Evolutionary conservation across 2,888 invertebrate genomes (phyloP).

Genomic region (Agonopterix arenella): DNA sequence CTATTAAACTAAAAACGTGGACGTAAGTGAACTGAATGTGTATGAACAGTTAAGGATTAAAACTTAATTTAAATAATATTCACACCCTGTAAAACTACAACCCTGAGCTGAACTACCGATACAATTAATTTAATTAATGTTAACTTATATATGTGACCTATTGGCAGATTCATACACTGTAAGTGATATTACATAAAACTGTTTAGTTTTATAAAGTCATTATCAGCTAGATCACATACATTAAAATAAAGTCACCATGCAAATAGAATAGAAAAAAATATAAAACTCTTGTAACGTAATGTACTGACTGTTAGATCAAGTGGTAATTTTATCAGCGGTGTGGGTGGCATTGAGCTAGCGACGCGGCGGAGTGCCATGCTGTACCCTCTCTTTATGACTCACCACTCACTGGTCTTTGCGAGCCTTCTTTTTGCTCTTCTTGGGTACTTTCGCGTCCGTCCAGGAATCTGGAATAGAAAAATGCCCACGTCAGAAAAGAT

Average conservation of each 20-base stretch:
- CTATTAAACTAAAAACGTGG: slow-evolving; percentile 74
- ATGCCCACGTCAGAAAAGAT: neutral
- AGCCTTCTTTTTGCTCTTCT: slow-evolving; percentile 87
- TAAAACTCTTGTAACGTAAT: neutral
- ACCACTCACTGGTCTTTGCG: slow-evolving; percentile 82
- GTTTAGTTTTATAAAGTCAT: no score
- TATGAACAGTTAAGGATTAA: slow-evolving; percentile 48
- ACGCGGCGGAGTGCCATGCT: slow-evolving; percentile 34
- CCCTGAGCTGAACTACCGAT: slow-evolving; percentile 21
- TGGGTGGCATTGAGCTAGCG: slow-evolving; percentile 66
- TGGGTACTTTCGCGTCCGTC: slow-evolving; percentile 84
- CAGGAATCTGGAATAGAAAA: slow-evolving; percentile 77
- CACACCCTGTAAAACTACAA: slow-evolving; percentile 69
- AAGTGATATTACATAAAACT: no score
- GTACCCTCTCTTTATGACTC: slow-evolving; percentile 38
- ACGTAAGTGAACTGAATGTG: slow-evolving; percentile 68
- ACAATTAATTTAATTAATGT: neutral
- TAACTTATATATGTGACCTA: neutral
- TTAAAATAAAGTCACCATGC: neutral
- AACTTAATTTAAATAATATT: slow-evolving; percentile 51
- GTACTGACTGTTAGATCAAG: slow-evolving; percentile 11
- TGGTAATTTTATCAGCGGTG: slow-evolving; percentile 53
- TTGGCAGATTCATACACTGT: neutral
- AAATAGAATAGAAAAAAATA: slow-evolving; percentile 1
- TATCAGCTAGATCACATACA: neutral